Evolutionary conservation across 2,888 invertebrate genomes (phyloP), one percentile per base, ranked within the genome.

Genomic region (Callosobruchus maculatus): DNA sequence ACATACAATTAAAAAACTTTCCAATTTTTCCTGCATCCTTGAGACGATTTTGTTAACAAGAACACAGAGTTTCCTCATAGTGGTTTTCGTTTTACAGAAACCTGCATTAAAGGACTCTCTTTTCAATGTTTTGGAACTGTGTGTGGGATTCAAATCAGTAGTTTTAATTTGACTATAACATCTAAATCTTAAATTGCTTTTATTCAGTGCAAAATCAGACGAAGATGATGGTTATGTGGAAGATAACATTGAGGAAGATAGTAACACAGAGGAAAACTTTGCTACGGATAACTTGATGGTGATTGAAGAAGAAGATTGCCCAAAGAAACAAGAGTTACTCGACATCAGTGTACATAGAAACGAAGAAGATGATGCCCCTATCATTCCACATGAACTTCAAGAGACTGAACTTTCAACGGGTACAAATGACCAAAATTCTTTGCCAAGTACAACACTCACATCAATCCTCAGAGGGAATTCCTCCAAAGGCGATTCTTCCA

Each of bases 391-490:
- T 72, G 73, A 70, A 67, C 72, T 49, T 74, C 21, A n/a, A 71
- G 75, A 77, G 75, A 75, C 74, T 77, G 77, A 77, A 69, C 30
- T 67, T 70, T 68, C 70, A 71, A 74, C 75, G 70, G 75, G 72
- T 74, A 76, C 71, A 73, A 74, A 74, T 69, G 76, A 80, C 68
- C 73, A 79, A 72, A 70, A 71, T 73, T 72, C 67, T 73, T 71
- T 77, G 70, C 77, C 77, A 72, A 75, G 78, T 70, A 77, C 72
- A 26, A 74, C 74, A 30, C 75, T 74, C 70, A 73, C 75, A 73
- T 82, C 83, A 22, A 83, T 83, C 75, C 78, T 83, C 70, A 77
- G 82, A 74, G 67, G 71, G 31, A 78, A 80, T 76, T 80, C 82
- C 21, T 80, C 82, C 21, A 77, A 77, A 70, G 77, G 77, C 22